Conservation (phyloP, 2,888 invertebrate species). For the Lepidochrysops patricia region DNA sequence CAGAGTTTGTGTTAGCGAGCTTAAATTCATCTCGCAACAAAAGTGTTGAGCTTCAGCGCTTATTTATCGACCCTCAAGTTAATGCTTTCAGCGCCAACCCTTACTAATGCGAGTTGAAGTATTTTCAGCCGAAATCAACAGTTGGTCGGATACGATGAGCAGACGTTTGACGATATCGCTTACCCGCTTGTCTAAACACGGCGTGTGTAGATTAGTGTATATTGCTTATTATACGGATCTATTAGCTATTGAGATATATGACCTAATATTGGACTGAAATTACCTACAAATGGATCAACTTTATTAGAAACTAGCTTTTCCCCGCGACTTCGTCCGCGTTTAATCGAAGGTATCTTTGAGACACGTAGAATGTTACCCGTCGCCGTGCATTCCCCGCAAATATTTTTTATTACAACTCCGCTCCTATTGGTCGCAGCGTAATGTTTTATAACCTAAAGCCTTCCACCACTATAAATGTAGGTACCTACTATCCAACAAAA, state of each 20-base stretch:
- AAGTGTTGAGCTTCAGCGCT: background rate
- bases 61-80: slow-evolving; percentile 13
- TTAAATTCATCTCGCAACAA: background rate
- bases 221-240: slow-evolving; percentile 1
- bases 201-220: slow-evolving; percentile 18
- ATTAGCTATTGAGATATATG: background rate
- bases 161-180: slow-evolving; percentile 22
- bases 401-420: too few species aligned
- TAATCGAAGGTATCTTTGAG: too few species aligned
- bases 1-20: background rate
- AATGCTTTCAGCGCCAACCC: slow-evolving; percentile 17
- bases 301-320: too few species aligned
- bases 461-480: too few species aligned
- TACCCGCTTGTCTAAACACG: slow-evolving; percentile 25
- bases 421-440: too few species aligned
- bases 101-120: slow-evolving; percentile 17
- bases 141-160: slow-evolving; percentile 22
- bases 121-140: slow-evolving; percentile 25
- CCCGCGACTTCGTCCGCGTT: too few species aligned
- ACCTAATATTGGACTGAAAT: background rate
- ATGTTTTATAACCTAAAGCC: too few species aligned
- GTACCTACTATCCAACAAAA: too few species aligned
- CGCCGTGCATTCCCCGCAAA: too few species aligned
- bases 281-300: too few species aligned
- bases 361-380: too few species aligned